Base-by-base conservation (phyloP, 2,888 invertebrate species). In the Caenorhabditis doughertyi region DNA sequence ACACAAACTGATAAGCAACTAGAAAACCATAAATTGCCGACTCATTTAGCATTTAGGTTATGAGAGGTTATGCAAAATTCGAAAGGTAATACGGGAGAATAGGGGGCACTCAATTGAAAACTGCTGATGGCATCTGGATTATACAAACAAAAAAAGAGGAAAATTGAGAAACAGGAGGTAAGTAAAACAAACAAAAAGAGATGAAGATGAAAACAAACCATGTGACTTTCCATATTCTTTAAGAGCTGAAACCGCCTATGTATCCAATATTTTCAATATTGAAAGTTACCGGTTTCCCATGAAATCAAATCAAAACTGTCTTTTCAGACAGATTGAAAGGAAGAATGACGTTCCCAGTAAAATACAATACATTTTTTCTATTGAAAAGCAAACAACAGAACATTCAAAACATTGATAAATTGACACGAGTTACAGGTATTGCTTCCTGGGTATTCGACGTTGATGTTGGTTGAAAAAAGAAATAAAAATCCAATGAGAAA, bases 51-150 rank as follows among this genome's bases (percentile, higher is more conserved):
- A 56, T 73, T 72, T 71, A 16, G 0, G 53, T 53, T 4, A n/a
- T n/a, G n/a, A n/a, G n/a, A 16, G 0, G 53, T 53, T 64, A 55
- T 44, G 53, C 39, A 13, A 47, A 64, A 60, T 11, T 55, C 7
- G 39, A 1, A 25, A 32, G 49, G 56, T 47, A 11, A 39, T n/a
- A 13, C 42, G 5, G n/a, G 44, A 25, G 39, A 53, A 70, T 56
- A 56, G 65, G 49, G 49, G 42, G 62, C 53, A 64, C 64, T 55
- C 47, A 21, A 58, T 49, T 56, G 27, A 60, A 62, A 68, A 53
- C 64, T 77, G 77, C 49, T 68, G 68, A 55, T 77, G 77, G 68
- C 60, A 53, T 68, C 60, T 67, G 27, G 77, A 77, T 77, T 68
- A 68, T 68, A 62, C 77, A 77, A 77, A 77, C 68, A 77, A 77